Conservation (phyloP, 2,797 vertebrate genomes). For the Danionella dracula region DNA sequence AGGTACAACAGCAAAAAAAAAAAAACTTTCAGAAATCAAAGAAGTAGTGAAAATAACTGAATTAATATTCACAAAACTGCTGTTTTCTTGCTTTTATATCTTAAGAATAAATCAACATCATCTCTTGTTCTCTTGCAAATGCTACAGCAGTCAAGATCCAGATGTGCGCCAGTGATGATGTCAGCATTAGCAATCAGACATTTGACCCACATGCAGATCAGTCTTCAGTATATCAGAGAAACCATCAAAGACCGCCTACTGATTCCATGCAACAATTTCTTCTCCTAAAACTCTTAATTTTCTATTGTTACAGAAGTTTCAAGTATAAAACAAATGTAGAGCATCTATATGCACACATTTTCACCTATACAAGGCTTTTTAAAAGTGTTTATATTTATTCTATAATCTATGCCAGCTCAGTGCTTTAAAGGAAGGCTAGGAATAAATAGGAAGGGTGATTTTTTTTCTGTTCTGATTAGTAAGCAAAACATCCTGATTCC, state of each 20-base stretch:
- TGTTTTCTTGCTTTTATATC: background rate
- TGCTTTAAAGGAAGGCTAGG: background rate
- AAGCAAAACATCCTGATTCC: background rate
- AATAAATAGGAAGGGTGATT: background rate
- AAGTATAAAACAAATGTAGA: too few relatives aligned
- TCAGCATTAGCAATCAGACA: slow-evolving; percentile 47
- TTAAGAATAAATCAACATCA: background rate
- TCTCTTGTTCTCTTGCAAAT: slow-evolving; percentile 7
- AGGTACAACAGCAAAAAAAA: too few relatives aligned
- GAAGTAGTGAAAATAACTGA: background rate
- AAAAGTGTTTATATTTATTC: too few relatives aligned
- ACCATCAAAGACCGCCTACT: slow-evolving; percentile 7
- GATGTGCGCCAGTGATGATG: slow-evolving; percentile 52
- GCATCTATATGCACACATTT: too few relatives aligned
- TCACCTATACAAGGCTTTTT: background rate
- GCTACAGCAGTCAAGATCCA: slow-evolving; percentile 27
- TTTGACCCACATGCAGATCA: slow-evolving; percentile 33
- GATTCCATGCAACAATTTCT: background rate
- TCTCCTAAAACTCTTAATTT: slow-evolving; percentile 2
- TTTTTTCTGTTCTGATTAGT: slow-evolving; percentile 3
- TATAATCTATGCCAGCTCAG: background rate
- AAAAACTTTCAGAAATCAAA: background rate
- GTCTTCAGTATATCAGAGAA: slow-evolving; percentile 42
- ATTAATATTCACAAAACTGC: background rate
- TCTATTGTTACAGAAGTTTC: background rate